Percentiles rank a stretch among this genome's conserved stretches.
phyloP scores from a whole-genome alignment of 2,888 invertebrate genomes.

The Spisula solida region DNA sequence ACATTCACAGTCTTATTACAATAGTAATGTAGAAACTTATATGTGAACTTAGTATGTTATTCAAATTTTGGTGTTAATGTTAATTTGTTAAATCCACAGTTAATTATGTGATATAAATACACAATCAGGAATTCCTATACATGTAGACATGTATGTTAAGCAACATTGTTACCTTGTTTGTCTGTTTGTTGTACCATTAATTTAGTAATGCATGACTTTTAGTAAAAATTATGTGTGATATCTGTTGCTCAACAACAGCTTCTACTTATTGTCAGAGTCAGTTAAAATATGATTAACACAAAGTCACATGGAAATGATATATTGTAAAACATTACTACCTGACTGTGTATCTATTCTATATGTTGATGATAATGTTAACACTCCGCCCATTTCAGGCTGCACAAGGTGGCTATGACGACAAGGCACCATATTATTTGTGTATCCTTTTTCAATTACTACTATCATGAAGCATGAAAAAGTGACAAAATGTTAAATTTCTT shows the following conservation, averaged over 20 bases:
- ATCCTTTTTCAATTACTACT: conserved; percentile 80
- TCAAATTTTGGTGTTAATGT: too few relatives aligned
- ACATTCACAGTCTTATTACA: not conserved
- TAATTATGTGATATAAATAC: too few relatives aligned
- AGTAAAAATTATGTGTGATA: not conserved
- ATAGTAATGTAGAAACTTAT: not conserved
- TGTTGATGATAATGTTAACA: not conserved
- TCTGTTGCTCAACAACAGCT: not conserved
- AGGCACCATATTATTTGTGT: conserved; percentile 84
- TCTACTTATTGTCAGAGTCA: not conserved
- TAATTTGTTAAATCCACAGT: too few relatives aligned
- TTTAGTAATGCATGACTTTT: not conserved
- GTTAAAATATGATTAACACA: not conserved
- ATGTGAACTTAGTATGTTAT: too few relatives aligned
- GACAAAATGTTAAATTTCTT: too few relatives aligned
- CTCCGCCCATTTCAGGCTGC: conserved; percentile 67
- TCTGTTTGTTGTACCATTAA: not conserved
- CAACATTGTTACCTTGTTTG: too few relatives aligned
- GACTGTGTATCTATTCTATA: not conserved
- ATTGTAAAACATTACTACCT: too few relatives aligned
- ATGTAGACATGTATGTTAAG: too few relatives aligned
- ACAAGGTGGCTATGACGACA: conserved; percentile 76
- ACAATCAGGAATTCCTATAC: too few relatives aligned
- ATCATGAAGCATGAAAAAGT: not conserved
- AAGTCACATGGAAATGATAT: too few relatives aligned